Evolutionary conservation across 53 echinoderm and acorn worm species (phyloP).

Genomic region (Temnopleurus reevesii): DNA sequence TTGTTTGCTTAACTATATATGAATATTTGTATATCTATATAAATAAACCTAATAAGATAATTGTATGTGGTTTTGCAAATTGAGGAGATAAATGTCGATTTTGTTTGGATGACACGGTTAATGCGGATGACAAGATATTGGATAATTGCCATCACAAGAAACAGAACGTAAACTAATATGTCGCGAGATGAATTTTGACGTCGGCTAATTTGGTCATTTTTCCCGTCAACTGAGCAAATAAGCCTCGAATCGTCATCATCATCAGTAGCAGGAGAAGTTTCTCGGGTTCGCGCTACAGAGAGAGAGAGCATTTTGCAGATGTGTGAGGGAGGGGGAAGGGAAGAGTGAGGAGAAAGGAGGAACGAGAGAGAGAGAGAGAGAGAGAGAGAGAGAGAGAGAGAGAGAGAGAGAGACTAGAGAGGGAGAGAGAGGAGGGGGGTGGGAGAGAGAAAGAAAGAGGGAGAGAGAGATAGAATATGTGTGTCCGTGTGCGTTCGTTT

Average conservation of each 20-base stretch:
- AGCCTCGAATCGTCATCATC: conserved; percentile 17
- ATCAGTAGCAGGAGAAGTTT: not conserved
- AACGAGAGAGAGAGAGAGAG: not conserved
- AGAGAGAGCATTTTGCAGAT: too few relatives aligned
- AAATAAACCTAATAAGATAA: not conserved
- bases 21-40: not conserved
- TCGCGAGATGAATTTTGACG: not conserved
- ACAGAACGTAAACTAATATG: not conserved
- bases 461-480: not conserved
- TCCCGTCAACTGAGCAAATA: conserved; percentile 18
- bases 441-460: not conserved
- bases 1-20: not conserved
- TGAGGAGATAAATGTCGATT: not conserved
- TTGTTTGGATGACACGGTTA: not conserved
- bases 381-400: not conserved
- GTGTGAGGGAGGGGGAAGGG: not conserved
- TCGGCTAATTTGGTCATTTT: conserved; percentile 11
- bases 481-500: not conserved
- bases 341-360: not conserved
- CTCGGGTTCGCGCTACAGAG: not conserved
- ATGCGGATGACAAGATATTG: not conserved
- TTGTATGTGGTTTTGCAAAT: not conserved
- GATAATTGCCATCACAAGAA: not conserved
- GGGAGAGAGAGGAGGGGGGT: not conserved
- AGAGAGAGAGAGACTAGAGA: not conserved